These are phyloP conservation scores for Leptothorax acervorum DNA, from an alignment of 2,888 invertebrate genomes.

Conservation along the genomic window DNA sequence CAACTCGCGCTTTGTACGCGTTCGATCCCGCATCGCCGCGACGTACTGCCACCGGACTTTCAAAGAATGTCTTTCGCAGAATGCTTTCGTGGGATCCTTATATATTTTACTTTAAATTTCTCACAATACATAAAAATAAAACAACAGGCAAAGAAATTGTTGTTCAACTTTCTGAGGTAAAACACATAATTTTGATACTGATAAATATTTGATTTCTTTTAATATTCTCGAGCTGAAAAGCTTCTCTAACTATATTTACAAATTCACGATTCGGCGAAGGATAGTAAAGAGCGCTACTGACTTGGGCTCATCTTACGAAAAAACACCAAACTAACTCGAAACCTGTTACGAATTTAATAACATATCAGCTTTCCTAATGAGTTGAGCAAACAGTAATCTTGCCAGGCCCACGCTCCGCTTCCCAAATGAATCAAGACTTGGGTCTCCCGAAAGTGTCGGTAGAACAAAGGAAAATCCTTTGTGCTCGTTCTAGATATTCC, in stretches of 20 bases:
- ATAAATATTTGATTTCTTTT: not conserved
- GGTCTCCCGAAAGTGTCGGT: slow-evolving; percentile 58
- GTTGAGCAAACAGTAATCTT: slow-evolving; percentile 71
- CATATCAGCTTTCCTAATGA: slow-evolving; percentile 78
- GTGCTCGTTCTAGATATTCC: slow-evolving; percentile 56
- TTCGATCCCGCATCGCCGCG: slow-evolving; percentile 28
- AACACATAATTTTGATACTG: not conserved
- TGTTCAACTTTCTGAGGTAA: not conserved
- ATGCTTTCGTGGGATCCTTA: not conserved
- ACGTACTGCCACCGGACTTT: slow-evolving; percentile 9
- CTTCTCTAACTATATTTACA: not conserved
- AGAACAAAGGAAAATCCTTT: slow-evolving; percentile 74
- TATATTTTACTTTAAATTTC: not conserved
- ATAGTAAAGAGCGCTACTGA: slow-evolving; percentile 19
- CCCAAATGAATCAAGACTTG: slow-evolving; percentile 42
- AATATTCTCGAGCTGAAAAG: slow-evolving; percentile 1
- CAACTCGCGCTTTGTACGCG: slow-evolving; percentile 62
- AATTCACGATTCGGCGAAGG: not conserved
- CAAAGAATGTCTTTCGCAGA: not conserved
- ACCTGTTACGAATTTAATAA: slow-evolving; percentile 70
- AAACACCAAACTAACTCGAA: slow-evolving; percentile 8
- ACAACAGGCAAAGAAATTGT: not conserved
- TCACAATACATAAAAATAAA: not conserved
- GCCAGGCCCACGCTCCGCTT: slow-evolving; percentile 34
- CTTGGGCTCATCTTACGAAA: not conserved